A percentile compares a stretch with the other conserved stretches of the same genome.
These are phyloP conservation scores for Cepphus grylle DNA, from an alignment of 2,113 vertebrate species.

Conservation along the genomic window DNA sequence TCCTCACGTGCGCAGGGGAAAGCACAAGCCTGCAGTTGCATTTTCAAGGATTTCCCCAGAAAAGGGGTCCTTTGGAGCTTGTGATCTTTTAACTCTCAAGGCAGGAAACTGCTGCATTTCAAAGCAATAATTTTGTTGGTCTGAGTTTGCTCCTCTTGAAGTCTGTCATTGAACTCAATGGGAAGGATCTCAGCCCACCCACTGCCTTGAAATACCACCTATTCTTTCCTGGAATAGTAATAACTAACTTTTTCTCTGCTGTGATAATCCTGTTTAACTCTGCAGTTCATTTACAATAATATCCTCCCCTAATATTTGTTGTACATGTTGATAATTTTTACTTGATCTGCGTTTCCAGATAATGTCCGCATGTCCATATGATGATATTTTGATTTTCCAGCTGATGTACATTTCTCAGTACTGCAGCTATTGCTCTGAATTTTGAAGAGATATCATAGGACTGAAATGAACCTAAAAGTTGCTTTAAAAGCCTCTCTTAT, in stretches of 20 bases:
- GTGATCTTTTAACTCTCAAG: background rate
- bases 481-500: slow-evolving; percentile 30
- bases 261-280: background rate
- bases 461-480: background rate
- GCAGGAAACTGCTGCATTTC: background rate
- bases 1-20: fast-evolving
- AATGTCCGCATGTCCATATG: background rate
- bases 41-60: background rate
- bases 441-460: background rate
- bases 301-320: background rate
- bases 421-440: background rate
- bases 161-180: background rate
- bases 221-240: background rate
- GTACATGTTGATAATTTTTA: background rate
- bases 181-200: background rate
- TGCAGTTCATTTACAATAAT: background rate
- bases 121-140: background rate
- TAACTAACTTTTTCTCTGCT: background rate
- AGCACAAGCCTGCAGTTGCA: background rate
- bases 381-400: slow-evolving; percentile 40
- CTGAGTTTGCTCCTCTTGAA: background rate
- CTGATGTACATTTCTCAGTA: slow-evolving; percentile 11
- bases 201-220: background rate
- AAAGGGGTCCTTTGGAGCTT: background rate
- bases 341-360: slow-evolving; percentile 9